Evolutionary conservation across 2,888 invertebrate species (phyloP), one percentile per base, ranked within the genome.

Genomic region (Lucinisca nassula): DNA sequence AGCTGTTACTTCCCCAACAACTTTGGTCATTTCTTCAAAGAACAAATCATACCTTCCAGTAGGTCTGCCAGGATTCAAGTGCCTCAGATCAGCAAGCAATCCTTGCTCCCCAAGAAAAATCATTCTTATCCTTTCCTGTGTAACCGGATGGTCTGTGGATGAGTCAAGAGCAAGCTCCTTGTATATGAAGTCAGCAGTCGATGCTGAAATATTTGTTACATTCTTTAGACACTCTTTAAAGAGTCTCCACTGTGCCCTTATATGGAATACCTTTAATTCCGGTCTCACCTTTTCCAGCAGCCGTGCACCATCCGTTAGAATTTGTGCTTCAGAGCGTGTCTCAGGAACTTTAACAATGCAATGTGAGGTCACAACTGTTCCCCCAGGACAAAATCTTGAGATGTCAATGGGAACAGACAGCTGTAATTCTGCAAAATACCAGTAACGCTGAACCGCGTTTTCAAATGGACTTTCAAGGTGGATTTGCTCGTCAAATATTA

Each of bases 31-130:
- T 12, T 81, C 1, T 45, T 77, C 67, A 49, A 89, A 90, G 58
- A 90, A 89, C 0, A 49, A 45, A 49, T 90, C 83, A 83, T 35
- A 91, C 12, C 6, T 74, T 0, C 21, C 72, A 12, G 49, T 38
- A n/a, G 91, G 89, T 61, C 88, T 37, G 0, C 91, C 89, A 32
- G 80, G 45, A 61, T 91, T 89, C 17, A 91, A 30, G 0, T 88
- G 70, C 6, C 86, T 30, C 14, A 88, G 45, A 76, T 89, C 85
- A 58, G 58, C 38, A 1, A 89, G 2, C 8, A 89, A 61, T 8
- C 85, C 85, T 30, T 30, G 37, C 38, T 87, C 85, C 8, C 88
- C 89, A 0, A 90, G 30, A 24, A 49, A 86, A 27, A 90, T 87
- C 17, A 88, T 51, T 12, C 84, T 38, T 21, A 91, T 51, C n/a